These are phyloP conservation scores for Anoura caudifer DNA, from an alignment of 2,113 vertebrate species.

Conservation along the genomic window DNA sequence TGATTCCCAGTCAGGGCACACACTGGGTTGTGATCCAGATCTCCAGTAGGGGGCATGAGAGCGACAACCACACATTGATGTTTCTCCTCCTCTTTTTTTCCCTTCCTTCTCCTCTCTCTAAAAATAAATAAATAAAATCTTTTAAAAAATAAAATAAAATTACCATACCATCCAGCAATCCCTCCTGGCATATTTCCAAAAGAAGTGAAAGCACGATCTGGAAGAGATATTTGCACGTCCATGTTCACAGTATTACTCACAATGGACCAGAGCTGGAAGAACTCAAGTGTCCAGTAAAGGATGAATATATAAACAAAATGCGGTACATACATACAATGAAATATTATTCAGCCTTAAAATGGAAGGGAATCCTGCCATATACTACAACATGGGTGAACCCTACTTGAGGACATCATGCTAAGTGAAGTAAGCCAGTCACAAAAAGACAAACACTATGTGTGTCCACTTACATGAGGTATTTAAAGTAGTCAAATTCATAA, in stretches of 20 bases:
- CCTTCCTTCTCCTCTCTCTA: too few relatives aligned
- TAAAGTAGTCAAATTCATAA: neutral
- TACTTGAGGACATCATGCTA: neutral
- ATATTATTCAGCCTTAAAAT: neutral
- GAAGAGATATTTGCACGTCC: neutral
- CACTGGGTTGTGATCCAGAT: too few relatives aligned
- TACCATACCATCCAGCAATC: neutral
- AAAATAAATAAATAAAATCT: too few relatives aligned
- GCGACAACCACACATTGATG: too few relatives aligned
- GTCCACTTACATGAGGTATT: neutral
- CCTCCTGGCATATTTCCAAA: neutral
- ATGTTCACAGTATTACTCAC: neutral
- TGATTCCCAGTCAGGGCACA: too few relatives aligned
- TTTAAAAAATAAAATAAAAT: neutral
- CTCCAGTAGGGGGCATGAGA: too few relatives aligned
- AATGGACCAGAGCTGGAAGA: neutral
- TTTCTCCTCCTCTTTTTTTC: too few relatives aligned
- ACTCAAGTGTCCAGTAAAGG: neutral
- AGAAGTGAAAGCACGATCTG: neutral
- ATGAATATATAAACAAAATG: neutral
- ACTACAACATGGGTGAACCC: neutral
- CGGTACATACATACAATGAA: neutral
- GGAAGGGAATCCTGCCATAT: neutral
- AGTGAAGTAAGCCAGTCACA: neutral
- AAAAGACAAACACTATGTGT: neutral